Base-by-base conservation (phyloP, 2,113 vertebrate genomes). In the Apodemus speciosus region DNA sequence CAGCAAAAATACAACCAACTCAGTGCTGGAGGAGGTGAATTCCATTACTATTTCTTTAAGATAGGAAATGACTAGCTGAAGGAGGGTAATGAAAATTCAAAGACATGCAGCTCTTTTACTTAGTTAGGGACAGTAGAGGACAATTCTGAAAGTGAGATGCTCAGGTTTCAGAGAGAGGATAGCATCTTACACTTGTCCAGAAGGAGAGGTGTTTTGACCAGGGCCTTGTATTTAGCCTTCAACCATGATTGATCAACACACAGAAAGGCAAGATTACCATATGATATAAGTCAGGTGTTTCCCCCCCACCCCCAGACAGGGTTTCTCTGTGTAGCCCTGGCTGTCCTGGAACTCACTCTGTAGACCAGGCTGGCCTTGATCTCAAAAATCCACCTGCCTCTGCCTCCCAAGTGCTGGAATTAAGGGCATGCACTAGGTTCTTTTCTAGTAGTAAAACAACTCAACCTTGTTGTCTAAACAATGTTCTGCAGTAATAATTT, bases 21-120 rank as follows among this genome's bases (percentile, higher is more conserved):
- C 76, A 96, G 76, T 58, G 87, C 64, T 30, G 30, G 3, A 68
- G 21, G 85, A 89, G 72, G 21, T 89, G 35, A 92, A 72, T 95
- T 92, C 56, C 40, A 95, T 91, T 89, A 95, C 79, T 95, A 72
- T 79, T 23, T 23, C 77, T 91, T 94, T 85, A 46, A 90, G 72
- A 90, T 27, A 83, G 66, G 88, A 94, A 94, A 96, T 73, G 49
- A 89, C 84, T 92, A 89, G 32, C 80, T 87, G 64, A 16, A 32
- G 79, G 56, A 56, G 93, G 95, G 89, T 30, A 64, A 66, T 72
- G 51, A 16, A 11, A 69, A 66, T 94, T 95, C 69, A 93, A 88
- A 96, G 76, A 35, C 30, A 32, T n/a, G 43, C 18, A n/a, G 1
- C 0, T 25, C n/a, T n/a, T 49, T 51, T n/a, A 35, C 64, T 92